These are phyloP conservation scores for Strigops habroptila DNA, from an alignment of 2,113 vertebrate genomes.

Conservation along the genomic window DNA sequence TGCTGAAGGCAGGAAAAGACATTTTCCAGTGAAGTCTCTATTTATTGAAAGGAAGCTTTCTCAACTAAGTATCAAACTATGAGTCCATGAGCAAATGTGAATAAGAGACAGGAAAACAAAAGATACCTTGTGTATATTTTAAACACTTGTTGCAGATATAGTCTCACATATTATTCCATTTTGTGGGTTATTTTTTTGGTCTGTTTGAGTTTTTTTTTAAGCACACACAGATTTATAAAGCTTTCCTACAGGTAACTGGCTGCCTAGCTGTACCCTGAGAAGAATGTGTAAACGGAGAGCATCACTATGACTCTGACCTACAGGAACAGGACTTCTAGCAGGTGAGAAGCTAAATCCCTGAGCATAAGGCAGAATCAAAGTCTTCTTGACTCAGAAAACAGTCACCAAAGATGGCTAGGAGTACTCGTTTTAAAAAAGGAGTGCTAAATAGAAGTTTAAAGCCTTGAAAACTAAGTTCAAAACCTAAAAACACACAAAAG, in stretches of 20 bases:
- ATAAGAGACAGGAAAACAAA: not conserved
- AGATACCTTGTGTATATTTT: not conserved
- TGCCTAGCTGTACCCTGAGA: not conserved
- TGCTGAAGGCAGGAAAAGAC: not conserved
- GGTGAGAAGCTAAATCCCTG: not conserved
- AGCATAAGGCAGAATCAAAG: not conserved
- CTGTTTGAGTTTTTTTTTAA: not conserved
- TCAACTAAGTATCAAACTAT: not conserved
- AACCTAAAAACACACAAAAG: not conserved
- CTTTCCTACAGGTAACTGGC: not conserved
- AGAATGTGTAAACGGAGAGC: not conserved
- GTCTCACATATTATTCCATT: not conserved
- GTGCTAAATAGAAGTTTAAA: not conserved
- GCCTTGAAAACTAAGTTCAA: not conserved
- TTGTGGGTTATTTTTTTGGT: not conserved
- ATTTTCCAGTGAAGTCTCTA: not conserved
- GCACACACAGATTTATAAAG: not conserved
- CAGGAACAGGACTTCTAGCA: not conserved
- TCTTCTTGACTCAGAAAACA: not conserved
- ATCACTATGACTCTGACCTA: not conserved
- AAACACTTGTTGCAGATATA: not conserved
- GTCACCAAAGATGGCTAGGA: not conserved
- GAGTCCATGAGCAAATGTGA: not conserved
- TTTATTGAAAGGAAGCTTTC: not conserved
- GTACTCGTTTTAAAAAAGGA: not conserved